phyloP scores from a whole-genome alignment of 1,140 invertebrate species.

The Dryas iulia region DNA sequence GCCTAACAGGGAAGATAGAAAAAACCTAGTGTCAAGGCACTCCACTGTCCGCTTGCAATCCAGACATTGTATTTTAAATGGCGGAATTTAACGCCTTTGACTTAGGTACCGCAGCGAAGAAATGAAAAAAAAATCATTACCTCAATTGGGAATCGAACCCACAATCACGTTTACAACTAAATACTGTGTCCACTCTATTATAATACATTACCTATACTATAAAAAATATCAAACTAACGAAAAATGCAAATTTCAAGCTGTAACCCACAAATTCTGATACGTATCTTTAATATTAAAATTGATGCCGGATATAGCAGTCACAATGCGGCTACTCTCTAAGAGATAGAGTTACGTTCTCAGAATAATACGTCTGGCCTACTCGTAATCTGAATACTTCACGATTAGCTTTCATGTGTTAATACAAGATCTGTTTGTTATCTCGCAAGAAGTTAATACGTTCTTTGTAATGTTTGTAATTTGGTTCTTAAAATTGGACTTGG shows the following conservation, averaged over 20 bases:
- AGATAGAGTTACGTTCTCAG: conserved; percentile 4
- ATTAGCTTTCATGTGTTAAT: conserved; percentile 11
- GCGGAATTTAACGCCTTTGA: too few relatives aligned
- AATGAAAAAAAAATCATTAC: too few relatives aligned
- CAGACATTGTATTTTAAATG: too few relatives aligned
- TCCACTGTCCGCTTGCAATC: too few relatives aligned
- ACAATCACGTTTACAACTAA: too few relatives aligned
- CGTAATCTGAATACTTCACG: conserved; percentile 4
- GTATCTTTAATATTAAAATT: conserved; percentile 3
- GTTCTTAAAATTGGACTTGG: neutral
- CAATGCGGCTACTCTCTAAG: conserved; percentile 1
- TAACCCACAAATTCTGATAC: neutral
- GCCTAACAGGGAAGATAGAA: too few relatives aligned
- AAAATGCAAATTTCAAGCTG: neutral
- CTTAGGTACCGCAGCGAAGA: too few relatives aligned
- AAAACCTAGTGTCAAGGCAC: too few relatives aligned
- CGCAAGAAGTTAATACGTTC: neutral
- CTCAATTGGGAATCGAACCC: too few relatives aligned
- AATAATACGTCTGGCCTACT: neutral
- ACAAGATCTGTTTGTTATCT: neutral
- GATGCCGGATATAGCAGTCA: neutral
- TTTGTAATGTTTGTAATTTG: neutral
- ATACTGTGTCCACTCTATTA: too few relatives aligned
- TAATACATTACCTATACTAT: too few relatives aligned
- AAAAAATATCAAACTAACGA: neutral